These are phyloP conservation scores for Microhierax caerulescens DNA, from an alignment of 2,797 vertebrate species.

Conservation along the genomic window DNA sequence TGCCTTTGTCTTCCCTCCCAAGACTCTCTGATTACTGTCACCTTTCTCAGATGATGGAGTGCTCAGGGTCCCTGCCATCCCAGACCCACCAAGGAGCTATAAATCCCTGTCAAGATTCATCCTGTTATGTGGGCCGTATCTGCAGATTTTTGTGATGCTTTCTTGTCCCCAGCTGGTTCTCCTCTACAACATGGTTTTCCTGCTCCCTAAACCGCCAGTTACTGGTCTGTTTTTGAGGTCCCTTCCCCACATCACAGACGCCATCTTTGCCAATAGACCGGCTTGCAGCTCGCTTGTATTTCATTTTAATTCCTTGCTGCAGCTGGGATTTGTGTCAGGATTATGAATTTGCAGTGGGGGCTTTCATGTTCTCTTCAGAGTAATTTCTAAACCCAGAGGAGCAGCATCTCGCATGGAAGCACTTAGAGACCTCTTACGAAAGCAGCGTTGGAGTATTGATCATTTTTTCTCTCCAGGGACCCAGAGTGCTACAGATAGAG, in stretches of 20 bases:
- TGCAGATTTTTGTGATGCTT: not conserved
- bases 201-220: not conserved
- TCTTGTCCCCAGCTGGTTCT: not conserved
- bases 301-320: slow-evolving; percentile 29
- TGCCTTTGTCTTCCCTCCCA: not conserved
- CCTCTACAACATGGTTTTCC: not conserved
- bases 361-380: slow-evolving; percentile 37
- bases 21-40: not conserved
- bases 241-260: not conserved
- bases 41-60: not conserved
- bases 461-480: slow-evolving; percentile 31
- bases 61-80: not conserved
- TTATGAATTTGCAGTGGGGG: slow-evolving; percentile 28
- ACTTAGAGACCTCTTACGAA: slow-evolving; percentile 49
- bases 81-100: not conserved
- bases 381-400: slow-evolving; percentile 45
- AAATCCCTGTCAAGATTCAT: not conserved
- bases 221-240: not conserved
- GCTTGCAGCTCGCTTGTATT: not conserved
- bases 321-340: slow-evolving; percentile 34
- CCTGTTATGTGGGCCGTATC: not conserved
- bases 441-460: slow-evolving; percentile 32
- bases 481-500: not conserved
- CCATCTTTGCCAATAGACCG: fast-evolving
- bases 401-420: slow-evolving; percentile 16